A percentile compares a stretch with the other conserved stretches of the same genome.
Conservation (phyloP, 1,140 invertebrate species). For the Dinothrombium tinctorium region DNA sequence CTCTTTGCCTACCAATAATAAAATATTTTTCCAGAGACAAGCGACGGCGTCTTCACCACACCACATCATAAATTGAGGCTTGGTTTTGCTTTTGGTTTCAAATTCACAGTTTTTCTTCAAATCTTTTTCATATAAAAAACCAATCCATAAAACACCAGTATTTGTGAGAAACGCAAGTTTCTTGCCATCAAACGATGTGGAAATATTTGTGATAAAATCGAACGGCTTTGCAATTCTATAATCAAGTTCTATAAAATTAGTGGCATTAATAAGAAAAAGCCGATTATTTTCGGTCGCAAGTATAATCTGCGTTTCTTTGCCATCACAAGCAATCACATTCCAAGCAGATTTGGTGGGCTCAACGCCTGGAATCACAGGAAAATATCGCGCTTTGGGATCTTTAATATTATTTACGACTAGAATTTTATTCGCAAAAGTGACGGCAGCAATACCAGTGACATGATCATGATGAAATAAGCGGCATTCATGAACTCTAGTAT, state of each 20-base stretch:
- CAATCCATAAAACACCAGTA: slow-evolving; percentile 62
- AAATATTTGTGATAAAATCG: slow-evolving; percentile 34
- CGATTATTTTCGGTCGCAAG: slow-evolving; percentile 13
- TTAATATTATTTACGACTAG: slow-evolving; percentile 63
- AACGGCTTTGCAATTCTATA: too few relatives aligned
- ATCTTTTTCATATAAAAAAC: slow-evolving; percentile 37
- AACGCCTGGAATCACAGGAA: slow-evolving; percentile 55
- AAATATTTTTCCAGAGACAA: slow-evolving; percentile 43
- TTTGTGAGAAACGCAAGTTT: slow-evolving; percentile 64
- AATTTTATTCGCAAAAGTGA: slow-evolving; percentile 58
- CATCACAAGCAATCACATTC: slow-evolving; percentile 30
- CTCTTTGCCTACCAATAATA: slow-evolving; percentile 51
- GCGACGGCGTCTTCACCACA: slow-evolving; percentile 63
- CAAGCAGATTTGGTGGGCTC: slow-evolving; percentile 41
- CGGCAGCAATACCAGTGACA: slow-evolving; percentile 58
- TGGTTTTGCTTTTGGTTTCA: slow-evolving; percentile 42
- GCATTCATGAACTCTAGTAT: slow-evolving; percentile 41
- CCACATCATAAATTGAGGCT: slow-evolving; percentile 46
- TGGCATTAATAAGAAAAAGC: slow-evolving; percentile 17
- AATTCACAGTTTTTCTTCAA: slow-evolving; percentile 41
- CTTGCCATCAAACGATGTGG: slow-evolving; percentile 52
- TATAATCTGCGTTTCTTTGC: slow-evolving; percentile 10
- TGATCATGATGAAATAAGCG: slow-evolving; percentile 33
- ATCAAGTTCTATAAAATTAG: slow-evolving; percentile 10
- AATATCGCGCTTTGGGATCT: slow-evolving; percentile 49